Evolutionary conservation across 2,888 invertebrate species (phyloP), one percentile per base, ranked within the genome.

Genomic region (Dolomedes plantarius): DNA sequence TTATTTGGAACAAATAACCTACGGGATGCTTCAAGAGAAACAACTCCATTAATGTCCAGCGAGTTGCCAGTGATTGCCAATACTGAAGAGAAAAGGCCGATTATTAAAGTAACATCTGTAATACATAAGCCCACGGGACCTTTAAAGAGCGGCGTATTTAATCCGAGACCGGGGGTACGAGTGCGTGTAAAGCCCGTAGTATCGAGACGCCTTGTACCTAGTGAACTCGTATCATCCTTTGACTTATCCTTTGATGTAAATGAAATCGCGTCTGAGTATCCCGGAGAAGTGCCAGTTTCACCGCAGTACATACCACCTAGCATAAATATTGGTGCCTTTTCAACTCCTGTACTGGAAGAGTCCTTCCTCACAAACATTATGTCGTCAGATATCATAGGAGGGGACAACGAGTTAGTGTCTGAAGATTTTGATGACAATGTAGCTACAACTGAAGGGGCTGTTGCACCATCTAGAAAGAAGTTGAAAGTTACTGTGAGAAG

Each of bases 91-190:
- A 50, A 56, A 29, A 81, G 68, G 50, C 36, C 73, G 31, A 46
- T 82, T n/a, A 62, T 87, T 3, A 87, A 82, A 68, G 77, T 87
- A 16, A 87, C 88, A 64, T 88, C 88, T 29, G 39, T 88, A 9
- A 74, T 88, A 28, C 86, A 86, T 46, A 86, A 82, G 27, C 81
- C 68, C 31, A 41, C 65, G 9, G 86, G 81, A 13, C 72, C 78
- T 5, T 31, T 88, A 29, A 23, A 78, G 46, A 86, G 86, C 65
- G 78, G 85, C 9, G 78, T 78, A 9, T 80, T 86, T 67, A 81
- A 71, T 23, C 82, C 77, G 0, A 82, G 89, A 75, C 88, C 88
- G 0, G 89, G 89, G 27, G 88, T 88, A n/a, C 39, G 89, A 50
- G 87, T 89, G 6, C 65, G 87, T 41, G 83, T 87, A 9, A 50